Conservation (phyloP, 2,797 vertebrate species). For the Naso thynnoides region DNA sequence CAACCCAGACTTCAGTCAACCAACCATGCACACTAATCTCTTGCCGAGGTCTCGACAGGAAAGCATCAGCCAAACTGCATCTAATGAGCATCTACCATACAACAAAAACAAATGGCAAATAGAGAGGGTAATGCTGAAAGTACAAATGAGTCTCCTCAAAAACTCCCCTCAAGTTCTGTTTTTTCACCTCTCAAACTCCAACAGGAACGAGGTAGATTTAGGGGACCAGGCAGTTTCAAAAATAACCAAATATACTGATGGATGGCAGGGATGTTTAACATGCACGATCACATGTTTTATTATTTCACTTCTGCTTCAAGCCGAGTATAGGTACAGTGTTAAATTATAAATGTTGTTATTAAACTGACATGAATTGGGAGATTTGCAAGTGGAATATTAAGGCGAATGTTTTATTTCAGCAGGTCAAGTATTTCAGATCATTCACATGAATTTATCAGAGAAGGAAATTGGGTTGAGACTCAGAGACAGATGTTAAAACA, state of each 20-base stretch:
- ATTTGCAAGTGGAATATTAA: neutral
- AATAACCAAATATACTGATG: neutral
- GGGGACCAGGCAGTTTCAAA: slow-evolving; percentile 1
- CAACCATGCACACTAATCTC: slow-evolving; percentile 75
- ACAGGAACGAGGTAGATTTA: neutral
- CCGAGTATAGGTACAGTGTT: neutral
- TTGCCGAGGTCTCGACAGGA: slow-evolving; percentile 51
- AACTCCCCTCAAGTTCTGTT: neutral
- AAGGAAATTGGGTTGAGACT: neutral
- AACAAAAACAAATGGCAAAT: slow-evolving; percentile 36
- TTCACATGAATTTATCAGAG: neutral
- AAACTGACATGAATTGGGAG: neutral
- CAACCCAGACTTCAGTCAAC: slow-evolving; percentile 77
- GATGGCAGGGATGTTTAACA: slow-evolving; percentile 1
- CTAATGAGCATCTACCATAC: slow-evolving; percentile 61
- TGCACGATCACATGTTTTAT: neutral
- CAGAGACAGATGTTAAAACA: too few species aligned
- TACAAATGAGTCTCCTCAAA: neutral
- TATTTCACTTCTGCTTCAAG: slow-evolving; percentile 18
- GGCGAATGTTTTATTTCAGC: neutral
- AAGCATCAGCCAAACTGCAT: slow-evolving; percentile 58
- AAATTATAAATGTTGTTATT: neutral
- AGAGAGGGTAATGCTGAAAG: slow-evolving; percentile 17
- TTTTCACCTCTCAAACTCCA: slow-evolving; percentile 11
- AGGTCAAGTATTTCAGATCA: neutral